A percentile compares a stretch with the other conserved stretches of the same genome.
Conservation (phyloP, 2,113 vertebrate species). For the Zeus faber region DNA sequence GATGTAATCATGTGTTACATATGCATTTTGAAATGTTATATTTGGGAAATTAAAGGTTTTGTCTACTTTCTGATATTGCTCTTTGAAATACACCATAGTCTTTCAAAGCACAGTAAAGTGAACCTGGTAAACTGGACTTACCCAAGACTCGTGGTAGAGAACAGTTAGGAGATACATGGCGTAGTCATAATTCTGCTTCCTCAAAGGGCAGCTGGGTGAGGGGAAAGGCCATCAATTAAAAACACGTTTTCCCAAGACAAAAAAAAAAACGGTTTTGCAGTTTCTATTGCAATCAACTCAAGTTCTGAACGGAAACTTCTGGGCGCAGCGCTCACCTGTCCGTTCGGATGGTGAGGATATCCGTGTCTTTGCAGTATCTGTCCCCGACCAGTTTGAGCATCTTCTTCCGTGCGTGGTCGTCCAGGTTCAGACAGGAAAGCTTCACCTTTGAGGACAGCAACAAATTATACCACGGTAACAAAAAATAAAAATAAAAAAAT, state of each 20-base stretch:
- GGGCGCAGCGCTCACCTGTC: conserved; percentile 77
- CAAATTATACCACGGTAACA: background rate
- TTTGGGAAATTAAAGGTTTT: too few species aligned
- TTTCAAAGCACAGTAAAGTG: too few species aligned
- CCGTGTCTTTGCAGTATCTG: conserved; percentile 81
- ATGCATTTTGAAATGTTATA: too few species aligned
- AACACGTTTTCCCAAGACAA: too few species aligned
- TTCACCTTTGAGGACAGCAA: conserved; percentile 76
- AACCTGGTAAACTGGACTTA: too few species aligned
- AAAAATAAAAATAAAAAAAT: background rate
- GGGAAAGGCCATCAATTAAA: background rate
- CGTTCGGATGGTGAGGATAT: conserved; percentile 83
- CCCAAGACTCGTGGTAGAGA: conserved; percentile 96
- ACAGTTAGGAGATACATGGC: conserved; percentile 92
- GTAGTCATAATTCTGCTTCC: conserved; percentile 90
- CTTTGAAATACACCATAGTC: too few species aligned
- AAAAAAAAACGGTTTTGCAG: too few species aligned
- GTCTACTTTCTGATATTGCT: too few species aligned
- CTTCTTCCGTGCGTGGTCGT: conserved; percentile 91
- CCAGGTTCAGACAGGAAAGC: conserved; percentile 88
- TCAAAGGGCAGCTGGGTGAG: conserved; percentile 84
- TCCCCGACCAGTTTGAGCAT: conserved; percentile 86
- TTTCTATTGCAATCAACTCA: too few species aligned
- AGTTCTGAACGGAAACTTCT: background rate
- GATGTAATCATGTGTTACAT: too few species aligned